Evolutionary conservation across 2,797 vertebrate genomes (phyloP), one percentile per base, ranked within the genome.

Genomic region (Synaphobranchus kaupii): DNA sequence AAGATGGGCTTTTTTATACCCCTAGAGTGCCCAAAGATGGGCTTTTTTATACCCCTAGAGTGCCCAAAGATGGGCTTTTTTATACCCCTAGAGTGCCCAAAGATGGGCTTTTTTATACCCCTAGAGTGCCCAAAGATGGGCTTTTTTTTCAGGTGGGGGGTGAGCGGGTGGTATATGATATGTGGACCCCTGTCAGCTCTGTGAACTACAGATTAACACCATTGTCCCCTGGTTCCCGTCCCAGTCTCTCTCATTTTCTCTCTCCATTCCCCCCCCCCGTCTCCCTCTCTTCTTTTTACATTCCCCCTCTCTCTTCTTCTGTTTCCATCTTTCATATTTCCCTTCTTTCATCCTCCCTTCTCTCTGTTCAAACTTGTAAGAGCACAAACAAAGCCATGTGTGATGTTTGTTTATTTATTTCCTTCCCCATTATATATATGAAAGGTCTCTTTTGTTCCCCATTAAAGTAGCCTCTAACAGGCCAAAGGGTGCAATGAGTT

Each of bases 111-210:
- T n/a, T n/a, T 83, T 87, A 48, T 22, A 31, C 13, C 31, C 31
- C 63, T n/a, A 50, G 76, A 80, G 34, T 76, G 50, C 34, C 86
- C 50, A 50, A 22, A 84, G 63, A 78, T 31, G 63, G 81, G 44
- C 0, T 1, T 20, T 80, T 80, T 80, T 1, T 12, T 8, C 12
- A 48, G 22, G 7, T 7, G 0, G 5, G 31, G 71, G 12, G 71
- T 39, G 10, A 63, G 87, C 89, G 87, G 71, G 88, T 89, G 85
- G 76, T 84, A 82, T 88, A 89, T 89, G 87, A 87, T 90, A 90
- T 84, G 86, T 81, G 86, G 52, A 87, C 87, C 80, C 84, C 84
- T 90, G 87, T 90, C 92, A 89, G 85, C 87, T 84, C 88, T 84
- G 22, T 88, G 87, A 81, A 83, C 80, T 58, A 31, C 48, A 71